These are phyloP conservation scores for Atherinomorus stipes DNA, from an alignment of 2,113 vertebrate species.

Conservation along the genomic window DNA sequence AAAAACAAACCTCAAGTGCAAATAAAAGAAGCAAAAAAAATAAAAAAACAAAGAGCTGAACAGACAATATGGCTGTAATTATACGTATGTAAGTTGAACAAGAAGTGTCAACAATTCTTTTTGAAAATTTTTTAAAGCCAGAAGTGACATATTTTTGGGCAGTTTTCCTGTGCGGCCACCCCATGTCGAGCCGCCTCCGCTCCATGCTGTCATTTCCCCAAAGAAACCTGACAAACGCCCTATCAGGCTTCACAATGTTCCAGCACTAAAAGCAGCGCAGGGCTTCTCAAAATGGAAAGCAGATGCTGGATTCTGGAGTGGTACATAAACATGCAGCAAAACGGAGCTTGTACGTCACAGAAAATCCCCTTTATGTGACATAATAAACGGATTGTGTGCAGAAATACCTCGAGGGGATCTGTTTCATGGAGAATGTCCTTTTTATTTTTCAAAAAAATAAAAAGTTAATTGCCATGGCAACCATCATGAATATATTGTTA, in stretches of 20 bases:
- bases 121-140: slow-evolving; percentile 7
- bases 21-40: slow-evolving; percentile 9
- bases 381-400: slow-evolving; percentile 2
- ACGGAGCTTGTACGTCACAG: slow-evolving; percentile 6
- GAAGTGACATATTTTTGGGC: slow-evolving; percentile 4
- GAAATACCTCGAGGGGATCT: slow-evolving; percentile 3
- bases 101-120: slow-evolving; percentile 28
- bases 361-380: slow-evolving; percentile 23
- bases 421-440: not conserved
- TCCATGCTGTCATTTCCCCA: slow-evolving; percentile 54
- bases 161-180: slow-evolving; percentile 11
- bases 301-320: slow-evolving; percentile 57
- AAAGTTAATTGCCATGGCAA: no score
- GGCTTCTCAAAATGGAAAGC: slow-evolving; percentile 73
- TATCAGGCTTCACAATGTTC: slow-evolving; percentile 46
- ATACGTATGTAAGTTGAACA: slow-evolving; percentile 33
- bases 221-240: slow-evolving; percentile 46
- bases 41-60: slow-evolving; percentile 19
- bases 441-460: not conserved
- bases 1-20: not conserved
- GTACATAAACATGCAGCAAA: slow-evolving; percentile 1
- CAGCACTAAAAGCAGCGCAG: slow-evolving; percentile 46
- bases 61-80: slow-evolving; percentile 13
- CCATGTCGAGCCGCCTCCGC: slow-evolving; percentile 9
- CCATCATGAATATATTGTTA: no score